Evolutionary conservation across 2,888 invertebrate genomes (phyloP).

Genomic region (Watsonalla cultraria): DNA sequence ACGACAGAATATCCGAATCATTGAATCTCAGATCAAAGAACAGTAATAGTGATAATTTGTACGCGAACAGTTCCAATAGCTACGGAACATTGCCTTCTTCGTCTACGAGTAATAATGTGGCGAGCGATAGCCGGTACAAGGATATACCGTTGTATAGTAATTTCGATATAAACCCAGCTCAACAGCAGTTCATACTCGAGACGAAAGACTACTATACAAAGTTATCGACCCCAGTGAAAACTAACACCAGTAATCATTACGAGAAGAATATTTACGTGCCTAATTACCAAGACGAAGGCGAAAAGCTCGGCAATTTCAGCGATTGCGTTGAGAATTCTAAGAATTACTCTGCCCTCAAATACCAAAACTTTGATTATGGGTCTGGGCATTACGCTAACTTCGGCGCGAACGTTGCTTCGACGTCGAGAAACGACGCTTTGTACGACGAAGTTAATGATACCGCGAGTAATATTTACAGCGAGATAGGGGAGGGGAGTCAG

Average conservation of each 20-base stretch:
- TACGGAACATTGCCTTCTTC: constrained; percentile 34
- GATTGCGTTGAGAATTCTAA: constrained; percentile 63
- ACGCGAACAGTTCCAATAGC: constrained; percentile 37
- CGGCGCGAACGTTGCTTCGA: constrained; percentile 29
- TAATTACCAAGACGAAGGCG: constrained; percentile 54
- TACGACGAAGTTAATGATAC: constrained; percentile 67
- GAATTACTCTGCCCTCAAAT: constrained; percentile 64
- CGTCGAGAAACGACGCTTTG: constrained; percentile 29
- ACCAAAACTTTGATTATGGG: constrained; percentile 56
- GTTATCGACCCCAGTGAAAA: constrained; percentile 48
- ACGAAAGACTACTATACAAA: constrained; percentile 70
- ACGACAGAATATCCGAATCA: constrained; percentile 71
- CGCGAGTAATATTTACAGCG: constrained; percentile 61
- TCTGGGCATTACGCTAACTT: constrained; percentile 39
- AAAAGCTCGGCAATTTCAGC: constrained; percentile 61
- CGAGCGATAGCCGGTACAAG: constrained; percentile 34
- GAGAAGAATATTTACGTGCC: constrained; percentile 70
- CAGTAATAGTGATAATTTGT: constrained; percentile 53
- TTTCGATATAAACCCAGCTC: constrained; percentile 51
- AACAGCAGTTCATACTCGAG: constrained; percentile 61
- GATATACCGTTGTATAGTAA: constrained; percentile 61
- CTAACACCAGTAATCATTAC: constrained; percentile 46
- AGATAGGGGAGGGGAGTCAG: constrained; percentile 42
- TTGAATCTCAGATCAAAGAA: constrained; percentile 68
- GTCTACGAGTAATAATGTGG: constrained; percentile 16